phyloP scores from a whole-genome alignment of 2,113 vertebrate genomes.

The Platysteira castanea region DNA sequence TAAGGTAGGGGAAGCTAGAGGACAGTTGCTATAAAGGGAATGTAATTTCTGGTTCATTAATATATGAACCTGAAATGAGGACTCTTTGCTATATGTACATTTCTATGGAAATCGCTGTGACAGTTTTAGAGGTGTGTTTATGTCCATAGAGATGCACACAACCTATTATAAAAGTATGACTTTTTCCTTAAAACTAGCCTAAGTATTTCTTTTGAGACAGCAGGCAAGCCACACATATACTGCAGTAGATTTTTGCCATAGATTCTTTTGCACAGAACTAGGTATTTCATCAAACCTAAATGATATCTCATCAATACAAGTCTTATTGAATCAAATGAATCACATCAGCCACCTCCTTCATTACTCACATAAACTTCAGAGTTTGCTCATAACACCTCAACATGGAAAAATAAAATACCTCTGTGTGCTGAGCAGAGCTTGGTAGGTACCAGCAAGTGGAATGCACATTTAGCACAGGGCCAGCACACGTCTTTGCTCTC shows the following conservation, averaged over 20 bases:
- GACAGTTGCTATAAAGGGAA: background rate
- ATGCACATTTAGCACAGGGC: rapidly evolving
- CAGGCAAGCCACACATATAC: background rate
- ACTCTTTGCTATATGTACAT: background rate
- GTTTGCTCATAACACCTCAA: background rate
- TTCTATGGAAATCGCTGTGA: background rate
- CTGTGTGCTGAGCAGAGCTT: background rate
- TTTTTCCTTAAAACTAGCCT: background rate
- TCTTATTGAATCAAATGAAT: background rate
- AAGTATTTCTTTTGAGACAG: background rate
- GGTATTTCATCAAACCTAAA: background rate
- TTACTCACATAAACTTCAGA: background rate
- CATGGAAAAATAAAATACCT: background rate
- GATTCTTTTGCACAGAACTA: background rate
- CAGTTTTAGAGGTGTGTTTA: background rate
- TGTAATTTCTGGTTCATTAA: conserved; percentile 7
- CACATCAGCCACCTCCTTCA: background rate
- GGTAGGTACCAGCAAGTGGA: background rate
- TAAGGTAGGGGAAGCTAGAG: background rate
- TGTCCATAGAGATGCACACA: background rate
- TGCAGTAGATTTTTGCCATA: background rate
- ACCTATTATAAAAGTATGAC: background rate
- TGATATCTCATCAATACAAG: background rate
- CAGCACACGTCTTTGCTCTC: background rate
- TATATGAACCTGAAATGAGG: background rate